Evolutionary conservation across 2,888 invertebrate genomes (phyloP), one percentile per base, ranked within the genome.

Genomic region (Drosophila antonietae): DNA sequence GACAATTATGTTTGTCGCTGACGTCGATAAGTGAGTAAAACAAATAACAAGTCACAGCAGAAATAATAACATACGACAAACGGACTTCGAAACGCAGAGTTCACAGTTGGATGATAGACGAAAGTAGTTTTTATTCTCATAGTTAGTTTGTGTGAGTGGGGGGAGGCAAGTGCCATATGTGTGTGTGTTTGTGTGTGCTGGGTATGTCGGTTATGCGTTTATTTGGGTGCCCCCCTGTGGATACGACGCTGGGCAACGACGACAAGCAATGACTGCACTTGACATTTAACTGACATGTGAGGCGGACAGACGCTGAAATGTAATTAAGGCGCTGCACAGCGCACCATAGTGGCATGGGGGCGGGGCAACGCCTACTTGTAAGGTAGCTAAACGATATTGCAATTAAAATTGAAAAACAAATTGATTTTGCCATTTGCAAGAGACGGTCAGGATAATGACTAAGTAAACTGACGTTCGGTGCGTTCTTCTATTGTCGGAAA

Each of bases 261-360:
- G 33, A 53, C 52, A 18, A 39, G 55, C 37, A 23, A 43, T 18
- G 47, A 62, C 58, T 85, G 85, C 78, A 86, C 71, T 87, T 86
- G 86, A 82, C 88, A 87, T 86, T 88, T 82, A 86, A 78, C 70
- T 76, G 86, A 79, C 83, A 80, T 77, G 68, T 75, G 56, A 65
- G 60, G 51, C 61, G 65, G 53, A 57, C 60, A 58, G 59, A 60
- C 53, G 68, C 53, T 82, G 65, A 83, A 80, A 70, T 76, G 75
- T 80, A 87, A 84, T 84, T 84, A 80, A 73, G 61, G 70, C 51
- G 70, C 51, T 15, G 55, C 44, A 56, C 23, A 53, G 28, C 39
- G 18, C 60, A 18, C 31, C n/a, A n/a, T 39, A 5, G 51, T 8
- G 53, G 47, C 51, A 23, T 15, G 23, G 51, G 23, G 51, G 23